Conservation (phyloP, 2,797 vertebrate species). For the Nannoperca obscura region DNA sequence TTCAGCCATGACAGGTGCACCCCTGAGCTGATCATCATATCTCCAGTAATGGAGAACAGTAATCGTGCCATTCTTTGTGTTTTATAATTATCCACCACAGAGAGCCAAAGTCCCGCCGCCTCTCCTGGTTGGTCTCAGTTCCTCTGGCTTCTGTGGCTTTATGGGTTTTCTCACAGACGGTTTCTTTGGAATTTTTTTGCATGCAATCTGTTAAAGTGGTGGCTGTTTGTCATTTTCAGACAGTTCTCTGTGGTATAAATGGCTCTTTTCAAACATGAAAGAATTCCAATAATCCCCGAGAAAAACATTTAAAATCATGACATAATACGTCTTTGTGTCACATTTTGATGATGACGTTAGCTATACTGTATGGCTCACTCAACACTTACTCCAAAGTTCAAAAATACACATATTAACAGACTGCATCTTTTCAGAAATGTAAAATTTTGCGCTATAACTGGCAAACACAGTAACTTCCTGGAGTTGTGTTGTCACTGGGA, state of each 20-base stretch:
- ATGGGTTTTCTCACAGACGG: neutral
- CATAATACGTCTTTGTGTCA: no score
- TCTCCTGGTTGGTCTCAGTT: neutral
- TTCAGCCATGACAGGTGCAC: neutral
- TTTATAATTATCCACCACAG: neutral
- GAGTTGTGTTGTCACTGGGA: neutral
- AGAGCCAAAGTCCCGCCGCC: neutral
- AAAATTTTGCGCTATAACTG: neutral
- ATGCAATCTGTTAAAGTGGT: neutral
- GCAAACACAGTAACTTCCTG: neutral
- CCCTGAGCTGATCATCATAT: neutral
- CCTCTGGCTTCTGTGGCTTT: neutral
- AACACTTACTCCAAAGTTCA: neutral
- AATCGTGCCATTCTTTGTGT: neutral
- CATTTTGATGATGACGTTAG: neutral
- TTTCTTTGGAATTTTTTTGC: slow-evolving; percentile 6
- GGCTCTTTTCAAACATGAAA: neutral
- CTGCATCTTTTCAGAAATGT: neutral
- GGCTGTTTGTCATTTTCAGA: neutral
- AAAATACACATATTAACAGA: no score
- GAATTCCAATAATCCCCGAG: neutral
- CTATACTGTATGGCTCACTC: neutral
- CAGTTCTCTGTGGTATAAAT: neutral
- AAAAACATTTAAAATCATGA: no score
- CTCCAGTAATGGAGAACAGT: neutral